These are phyloP conservation scores for Xiphophorus birchmanni DNA, from an alignment of 2,797 vertebrate genomes.

Conservation along the genomic window DNA sequence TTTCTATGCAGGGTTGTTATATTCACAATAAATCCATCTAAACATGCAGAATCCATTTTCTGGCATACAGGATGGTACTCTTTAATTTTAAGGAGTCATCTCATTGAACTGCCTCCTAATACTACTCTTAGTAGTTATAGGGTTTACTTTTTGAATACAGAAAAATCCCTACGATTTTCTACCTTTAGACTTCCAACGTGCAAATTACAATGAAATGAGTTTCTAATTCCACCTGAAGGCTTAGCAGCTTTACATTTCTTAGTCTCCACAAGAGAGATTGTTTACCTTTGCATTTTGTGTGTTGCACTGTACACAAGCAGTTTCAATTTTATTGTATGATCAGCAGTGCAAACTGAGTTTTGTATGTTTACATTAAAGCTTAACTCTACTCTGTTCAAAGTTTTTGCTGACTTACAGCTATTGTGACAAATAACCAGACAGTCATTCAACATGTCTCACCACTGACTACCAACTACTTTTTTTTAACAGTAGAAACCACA, in stretches of 20 bases:
- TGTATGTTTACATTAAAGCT: neutral
- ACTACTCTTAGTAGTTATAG: constrained; percentile 39
- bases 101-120: constrained; percentile 17
- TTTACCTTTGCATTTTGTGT: neutral
- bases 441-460: constrained; percentile 12
- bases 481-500: neutral
- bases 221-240: constrained; percentile 2
- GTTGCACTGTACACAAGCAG: neutral
- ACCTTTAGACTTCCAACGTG: constrained; percentile 34
- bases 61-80: neutral
- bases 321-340: neutral
- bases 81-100: constrained; percentile 11
- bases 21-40: neutral
- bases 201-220: constrained; percentile 39
- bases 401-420: neutral
- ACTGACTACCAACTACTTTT: neutral
- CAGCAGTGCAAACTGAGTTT: neutral
- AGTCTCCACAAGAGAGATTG: neutral
- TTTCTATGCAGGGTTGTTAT: neutral
- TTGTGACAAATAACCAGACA: constrained; percentile 5
- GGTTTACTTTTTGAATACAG: constrained; percentile 38
- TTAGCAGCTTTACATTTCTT: constrained; percentile 3
- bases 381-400: neutral
- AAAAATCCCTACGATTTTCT: constrained; percentile 56
- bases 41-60: neutral